Conservation (phyloP, 2,888 invertebrate species). For the Caenorhabditis macrosperma region DNA sequence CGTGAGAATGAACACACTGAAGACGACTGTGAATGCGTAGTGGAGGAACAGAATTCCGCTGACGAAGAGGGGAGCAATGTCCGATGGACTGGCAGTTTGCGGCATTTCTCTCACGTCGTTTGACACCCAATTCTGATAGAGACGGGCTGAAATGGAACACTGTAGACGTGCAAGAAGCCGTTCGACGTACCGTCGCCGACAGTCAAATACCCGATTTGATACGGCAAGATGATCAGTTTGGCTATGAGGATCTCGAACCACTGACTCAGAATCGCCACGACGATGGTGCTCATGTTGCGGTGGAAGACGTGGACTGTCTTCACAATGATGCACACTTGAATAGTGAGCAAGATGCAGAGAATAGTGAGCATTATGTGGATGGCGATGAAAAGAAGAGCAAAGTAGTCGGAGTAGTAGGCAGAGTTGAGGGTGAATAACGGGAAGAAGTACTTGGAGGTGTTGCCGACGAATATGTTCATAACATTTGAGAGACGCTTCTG, state of each 20-base stretch:
- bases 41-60: constrained; percentile 41
- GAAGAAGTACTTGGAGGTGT: constrained; percentile 46
- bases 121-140: constrained; percentile 29
- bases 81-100: constrained; percentile 1
- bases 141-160: constrained; percentile 13
- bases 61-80: constrained; percentile 26
- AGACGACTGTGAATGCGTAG: constrained; percentile 46
- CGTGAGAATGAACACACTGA: constrained; percentile 53
- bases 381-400: constrained; percentile 12
- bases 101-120: constrained; percentile 28
- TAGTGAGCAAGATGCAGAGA: constrained; percentile 28
- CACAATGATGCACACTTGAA: constrained; percentile 41
- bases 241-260: constrained; percentile 50
- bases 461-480: constrained; percentile 54
- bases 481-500: constrained; percentile 10
- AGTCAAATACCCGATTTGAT: constrained; percentile 36
- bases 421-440: constrained; percentile 43
- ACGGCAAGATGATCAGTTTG: constrained; percentile 35
- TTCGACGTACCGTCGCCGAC: constrained; percentile 24
- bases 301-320: constrained; percentile 47
- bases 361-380: constrained; percentile 33
- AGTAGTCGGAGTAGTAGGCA: constrained; percentile 17
- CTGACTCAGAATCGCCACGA: constrained; percentile 36
- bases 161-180: not conserved
- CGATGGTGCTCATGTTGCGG: constrained; percentile 41